These are phyloP conservation scores for Drosophila siamana DNA, from an alignment of 2,888 invertebrate species.

Conservation along the genomic window DNA sequence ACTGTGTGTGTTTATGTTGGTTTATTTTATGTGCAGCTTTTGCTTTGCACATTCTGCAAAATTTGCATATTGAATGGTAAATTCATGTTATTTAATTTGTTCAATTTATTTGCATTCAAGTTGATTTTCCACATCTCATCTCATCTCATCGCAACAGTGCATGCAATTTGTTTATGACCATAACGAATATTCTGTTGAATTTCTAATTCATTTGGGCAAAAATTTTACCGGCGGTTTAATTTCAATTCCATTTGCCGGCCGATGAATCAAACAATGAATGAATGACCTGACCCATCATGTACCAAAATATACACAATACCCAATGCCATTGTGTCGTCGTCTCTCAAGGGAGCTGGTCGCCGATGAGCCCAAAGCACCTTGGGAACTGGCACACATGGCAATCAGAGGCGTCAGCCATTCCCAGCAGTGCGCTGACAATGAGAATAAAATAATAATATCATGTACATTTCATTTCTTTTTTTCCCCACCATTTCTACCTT, in stretches of 20 bases:
- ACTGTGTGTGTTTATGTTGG: neutral
- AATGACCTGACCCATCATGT: constrained; percentile 6
- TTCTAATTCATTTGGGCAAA: constrained; percentile 34
- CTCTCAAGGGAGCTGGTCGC: constrained; percentile 4
- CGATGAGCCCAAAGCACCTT: constrained; percentile 38
- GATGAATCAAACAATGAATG: constrained; percentile 38
- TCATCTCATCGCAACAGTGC: neutral
- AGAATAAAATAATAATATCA: constrained; percentile 16
- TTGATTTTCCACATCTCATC: constrained; percentile 5
- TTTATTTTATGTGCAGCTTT: constrained; percentile 6
- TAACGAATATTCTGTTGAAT: constrained; percentile 12
- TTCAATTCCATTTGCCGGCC: constrained; percentile 32
- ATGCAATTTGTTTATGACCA: constrained; percentile 17
- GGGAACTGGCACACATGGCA: constrained; percentile 61
- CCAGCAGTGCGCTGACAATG: constrained; percentile 41
- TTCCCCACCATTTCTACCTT: neutral
- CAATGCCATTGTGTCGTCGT: neutral
- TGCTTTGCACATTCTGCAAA: constrained; percentile 1
- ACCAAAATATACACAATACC: neutral
- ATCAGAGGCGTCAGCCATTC: constrained; percentile 49
- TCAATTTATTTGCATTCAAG: constrained; percentile 35
- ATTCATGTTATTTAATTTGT: constrained; percentile 26
- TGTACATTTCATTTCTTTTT: constrained; percentile 13
- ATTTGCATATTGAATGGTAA: constrained; percentile 28
- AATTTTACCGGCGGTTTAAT: constrained; percentile 25